These are phyloP conservation scores for Pocillopora grandis DNA, from an alignment of 92 coral and sea anemone species.

Conservation along the genomic window DNA sequence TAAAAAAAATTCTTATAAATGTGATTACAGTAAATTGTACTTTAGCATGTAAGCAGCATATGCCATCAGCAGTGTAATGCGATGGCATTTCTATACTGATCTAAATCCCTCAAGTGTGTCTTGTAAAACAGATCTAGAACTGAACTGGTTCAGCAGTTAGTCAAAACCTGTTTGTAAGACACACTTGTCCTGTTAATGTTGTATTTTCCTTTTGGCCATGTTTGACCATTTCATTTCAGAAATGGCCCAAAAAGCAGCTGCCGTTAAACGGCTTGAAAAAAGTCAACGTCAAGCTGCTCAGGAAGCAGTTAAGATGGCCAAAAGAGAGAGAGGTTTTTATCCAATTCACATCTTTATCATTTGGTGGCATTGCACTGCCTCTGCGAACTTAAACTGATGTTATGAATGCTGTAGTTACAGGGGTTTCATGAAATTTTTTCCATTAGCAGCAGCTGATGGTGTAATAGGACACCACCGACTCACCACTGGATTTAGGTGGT, in stretches of 20 bases:
- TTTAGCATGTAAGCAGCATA: neutral
- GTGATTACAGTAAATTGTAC: neutral
- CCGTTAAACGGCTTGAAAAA: slow-evolving; percentile 70
- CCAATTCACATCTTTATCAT: slow-evolving; percentile 25
- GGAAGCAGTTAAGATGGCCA: slow-evolving; percentile 82
- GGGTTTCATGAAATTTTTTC: too few relatives aligned
- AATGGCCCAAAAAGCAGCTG: slow-evolving; percentile 58
- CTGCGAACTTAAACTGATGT: neutral
- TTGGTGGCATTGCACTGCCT: slow-evolving; percentile 6
- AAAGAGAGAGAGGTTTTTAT: slow-evolving; percentile 76
- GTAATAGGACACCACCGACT: too few relatives aligned
- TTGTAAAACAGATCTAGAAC: neutral
- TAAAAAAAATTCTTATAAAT: neutral
- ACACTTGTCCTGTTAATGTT: slow-evolving; percentile 12
- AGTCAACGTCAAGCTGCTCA: slow-evolving; percentile 80
- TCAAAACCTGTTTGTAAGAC: neutral
- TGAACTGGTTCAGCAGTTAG: too few relatives aligned
- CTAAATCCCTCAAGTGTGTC: neutral
- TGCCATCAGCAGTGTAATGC: neutral
- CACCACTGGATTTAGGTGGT: too few relatives aligned
- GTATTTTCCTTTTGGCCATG: slow-evolving; percentile 29
- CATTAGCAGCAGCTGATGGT: too few relatives aligned
- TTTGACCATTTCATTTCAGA: slow-evolving; percentile 59
- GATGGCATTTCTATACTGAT: neutral
- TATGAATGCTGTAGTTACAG: neutral